phyloP scores from a whole-genome alignment of 2,888 invertebrate species.

The Tachina lurida region DNA sequence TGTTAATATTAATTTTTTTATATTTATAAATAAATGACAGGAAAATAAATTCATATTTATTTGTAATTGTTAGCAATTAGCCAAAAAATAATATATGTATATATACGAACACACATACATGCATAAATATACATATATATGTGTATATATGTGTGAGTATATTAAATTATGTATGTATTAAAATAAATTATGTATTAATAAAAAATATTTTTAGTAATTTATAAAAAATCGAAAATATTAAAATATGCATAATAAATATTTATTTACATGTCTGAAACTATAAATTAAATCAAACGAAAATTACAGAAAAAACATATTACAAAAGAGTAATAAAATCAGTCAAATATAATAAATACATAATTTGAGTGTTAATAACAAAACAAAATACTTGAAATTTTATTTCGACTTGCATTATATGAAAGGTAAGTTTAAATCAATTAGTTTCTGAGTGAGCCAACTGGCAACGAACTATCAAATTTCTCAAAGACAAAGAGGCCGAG shows the following conservation, averaged over 20 bases:
- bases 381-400: background rate
- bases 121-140: too few relatives aligned
- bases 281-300: constrained; percentile 42
- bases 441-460: too few relatives aligned
- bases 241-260: constrained; percentile 46
- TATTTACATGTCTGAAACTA: constrained; percentile 52
- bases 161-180: background rate
- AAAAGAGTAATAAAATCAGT: constrained; percentile 50
- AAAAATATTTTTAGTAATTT: constrained; percentile 22
- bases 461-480: too few relatives aligned
- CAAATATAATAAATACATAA: constrained; percentile 61
- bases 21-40: constrained; percentile 49
- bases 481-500: too few relatives aligned
- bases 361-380: constrained; percentile 67
- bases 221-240: constrained; percentile 41
- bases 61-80: constrained; percentile 65
- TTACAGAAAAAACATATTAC: constrained; percentile 27
- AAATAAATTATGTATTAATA: constrained; percentile 28
- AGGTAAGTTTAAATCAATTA: constrained; percentile 30
- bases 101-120: background rate
- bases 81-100: constrained; percentile 41
- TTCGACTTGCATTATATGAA: background rate
- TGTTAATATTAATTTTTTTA: constrained; percentile 60
- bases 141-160: too few relatives aligned
- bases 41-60: constrained; percentile 44